Evolutionary conservation across 2,797 vertebrate species (phyloP), one percentile per base, ranked within the genome.

Genomic region (Astyanax mexicanus): DNA sequence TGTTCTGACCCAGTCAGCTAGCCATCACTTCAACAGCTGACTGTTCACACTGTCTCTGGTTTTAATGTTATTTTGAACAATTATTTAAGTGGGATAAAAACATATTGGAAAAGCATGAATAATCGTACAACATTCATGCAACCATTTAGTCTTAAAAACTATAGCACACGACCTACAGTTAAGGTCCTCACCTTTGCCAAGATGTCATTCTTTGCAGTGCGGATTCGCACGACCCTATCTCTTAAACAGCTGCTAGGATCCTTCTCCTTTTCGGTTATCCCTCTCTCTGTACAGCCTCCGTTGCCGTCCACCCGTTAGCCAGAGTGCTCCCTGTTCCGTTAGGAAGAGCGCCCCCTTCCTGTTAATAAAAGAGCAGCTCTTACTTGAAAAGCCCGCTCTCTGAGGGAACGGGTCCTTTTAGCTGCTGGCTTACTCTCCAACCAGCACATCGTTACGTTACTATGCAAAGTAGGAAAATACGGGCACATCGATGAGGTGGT

Each of bases 381-480:
- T 69, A 74, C 74, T 74, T 82, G 64, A 79, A 79, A 70, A 65
- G 45, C 49, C 73, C 70, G 77, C 69, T 79, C 47, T 9, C 61
- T 65, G 52, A 23, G 9, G 44, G 38, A 73, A 72, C 23, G 40
- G 58, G 29, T 66, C 38, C 29, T 49, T 76, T 79, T 75, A 69
- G 60, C 81, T 71, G 78, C 77, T 62, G 65, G 54, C 75, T 75
- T 55, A 27, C 67, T 69, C 62, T 72, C 68, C 65, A 65, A 49
- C 70, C 78, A 82, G 78, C 78, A 82, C 88, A 85, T 77, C 68
- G 85, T 86, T 91, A 91, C 89, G 88, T 92, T 91, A 92, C 93
- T 94, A 93, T 94, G 93, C 93, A 94, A 93, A 91, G 86, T 89
- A 84, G 84, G 65, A 67, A 51, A 66, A 40, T 19, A 60, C 23